Base-by-base conservation (phyloP, 2,888 invertebrate species). In the Eupsilia transversa region DNA sequence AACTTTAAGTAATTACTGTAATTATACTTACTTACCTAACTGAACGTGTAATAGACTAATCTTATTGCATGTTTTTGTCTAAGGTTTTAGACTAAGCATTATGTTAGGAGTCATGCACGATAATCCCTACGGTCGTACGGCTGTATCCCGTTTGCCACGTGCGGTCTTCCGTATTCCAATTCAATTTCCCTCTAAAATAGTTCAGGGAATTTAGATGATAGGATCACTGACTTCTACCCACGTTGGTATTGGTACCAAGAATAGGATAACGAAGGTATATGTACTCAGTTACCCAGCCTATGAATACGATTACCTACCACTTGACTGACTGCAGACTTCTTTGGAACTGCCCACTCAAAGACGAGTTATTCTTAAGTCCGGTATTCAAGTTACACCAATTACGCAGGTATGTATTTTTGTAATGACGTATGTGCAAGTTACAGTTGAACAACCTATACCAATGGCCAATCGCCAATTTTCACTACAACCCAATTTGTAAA, bases 351-450 rank as follows among this genome's bases (percentile, higher is more conserved):
- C 7, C 38, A 63, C 49, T 2, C 35, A 33, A 30, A 66, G 12
- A n/a, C 10, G 20, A 7, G 23, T 35, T 60, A 54, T 46, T 60
- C 10, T 66, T 38, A 38, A 38, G 23, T 30, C 49, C 35, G 7
- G 14, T 52, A 67, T 46, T 49, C 46, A 27, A 76, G 14, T 63
- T 71, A 30, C 56, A 56, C 20, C 20, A 78, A 71, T 59, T 43
- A 54, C 3, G 41, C 6, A 64, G 9, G 1, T 14, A 14, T n/a
- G 23, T 63, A 38, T n/a, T 63, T 71, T 3, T 38, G 3, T 46
- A 33, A 14, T 38, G 12, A 17, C 23, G 9, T 3, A 38, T 30
- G 20, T 35, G 49, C 5, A 43, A 17, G 27, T 72, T 52, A 35
- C 43, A 17, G 33, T 23, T 17, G 23, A 27, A 56, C 23, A 61